phyloP scores from a whole-genome alignment of 2,113 vertebrate species.

The Aegithalos caudatus region DNA sequence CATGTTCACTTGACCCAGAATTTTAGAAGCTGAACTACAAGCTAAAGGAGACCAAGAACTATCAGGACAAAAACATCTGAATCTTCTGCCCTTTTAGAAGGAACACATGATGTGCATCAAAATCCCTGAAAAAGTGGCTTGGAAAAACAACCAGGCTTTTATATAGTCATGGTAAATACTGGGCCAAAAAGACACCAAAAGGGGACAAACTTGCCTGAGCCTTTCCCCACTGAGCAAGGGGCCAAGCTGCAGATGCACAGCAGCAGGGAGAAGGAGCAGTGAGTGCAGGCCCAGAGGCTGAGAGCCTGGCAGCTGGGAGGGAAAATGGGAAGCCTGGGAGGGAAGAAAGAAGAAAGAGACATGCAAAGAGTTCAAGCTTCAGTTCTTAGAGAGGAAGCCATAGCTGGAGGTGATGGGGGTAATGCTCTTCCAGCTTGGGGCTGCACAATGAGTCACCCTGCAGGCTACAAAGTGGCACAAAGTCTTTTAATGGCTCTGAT shows the following conservation, averaged over 20 bases:
- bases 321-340: background rate
- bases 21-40: background rate
- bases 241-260: background rate
- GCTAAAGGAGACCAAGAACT: background rate
- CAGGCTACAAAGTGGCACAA: background rate
- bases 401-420: background rate
- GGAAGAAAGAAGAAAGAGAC: background rate
- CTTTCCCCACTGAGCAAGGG: background rate
- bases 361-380: background rate
- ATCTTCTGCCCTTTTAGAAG: background rate
- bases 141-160: background rate
- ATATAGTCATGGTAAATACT: background rate
- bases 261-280: background rate
- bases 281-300: background rate
- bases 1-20: background rate
- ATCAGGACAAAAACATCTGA: background rate
- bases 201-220: background rate
- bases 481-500: background rate
- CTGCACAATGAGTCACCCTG: background rate
- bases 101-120: background rate
- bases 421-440: background rate
- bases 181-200: background rate
- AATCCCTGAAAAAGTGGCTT: background rate
- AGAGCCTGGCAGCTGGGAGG: background rate
- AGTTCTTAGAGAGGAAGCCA: background rate